Percentiles rank a stretch among this genome's conserved stretches.
Conservation (phyloP, 2,888 invertebrate species). For the Monoplex corrugatus region DNA sequence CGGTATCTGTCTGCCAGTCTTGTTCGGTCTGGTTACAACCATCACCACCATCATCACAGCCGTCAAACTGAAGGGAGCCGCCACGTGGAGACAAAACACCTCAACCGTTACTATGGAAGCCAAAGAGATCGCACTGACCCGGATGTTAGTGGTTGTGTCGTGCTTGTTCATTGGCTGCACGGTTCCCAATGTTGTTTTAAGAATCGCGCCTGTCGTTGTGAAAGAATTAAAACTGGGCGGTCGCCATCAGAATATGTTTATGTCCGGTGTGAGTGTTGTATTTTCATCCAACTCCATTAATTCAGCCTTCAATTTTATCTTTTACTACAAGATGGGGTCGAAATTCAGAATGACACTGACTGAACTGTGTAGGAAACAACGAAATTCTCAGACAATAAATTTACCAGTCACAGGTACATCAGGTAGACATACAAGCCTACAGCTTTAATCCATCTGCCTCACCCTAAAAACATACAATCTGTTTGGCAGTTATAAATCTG, state of each 20-base stretch:
- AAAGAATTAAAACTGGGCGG: neutral
- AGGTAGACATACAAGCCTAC: no score
- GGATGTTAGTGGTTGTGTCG: conserved; percentile 28
- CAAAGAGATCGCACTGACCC: conserved; percentile 19
- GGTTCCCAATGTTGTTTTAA: neutral
- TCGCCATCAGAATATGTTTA: neutral
- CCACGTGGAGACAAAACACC: conserved; percentile 12
- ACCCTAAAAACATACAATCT: no score
- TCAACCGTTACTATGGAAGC: conserved; percentile 15
- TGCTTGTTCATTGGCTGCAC: conserved; percentile 25
- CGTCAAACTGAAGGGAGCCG: conserved; percentile 4
- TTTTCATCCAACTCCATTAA: neutral
- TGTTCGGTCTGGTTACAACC: conserved; percentile 9
- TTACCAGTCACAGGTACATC: no score
- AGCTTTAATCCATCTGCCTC: no score
- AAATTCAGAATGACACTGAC: neutral
- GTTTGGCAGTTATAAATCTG: no score
- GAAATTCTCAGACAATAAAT: no score
- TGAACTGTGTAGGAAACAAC: no score
- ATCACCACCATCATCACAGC: conserved; percentile 30
- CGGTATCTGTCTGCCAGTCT: neutral
- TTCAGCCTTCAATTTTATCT: conserved; percentile 14
- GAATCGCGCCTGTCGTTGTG: neutral
- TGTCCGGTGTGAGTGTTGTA: neutral
- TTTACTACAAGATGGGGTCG: conserved; percentile 26